A percentile compares a stretch with the other conserved stretches of the same genome.
Conservation (phyloP, 2,888 invertebrate genomes). For the Incurvaria masculella region DNA sequence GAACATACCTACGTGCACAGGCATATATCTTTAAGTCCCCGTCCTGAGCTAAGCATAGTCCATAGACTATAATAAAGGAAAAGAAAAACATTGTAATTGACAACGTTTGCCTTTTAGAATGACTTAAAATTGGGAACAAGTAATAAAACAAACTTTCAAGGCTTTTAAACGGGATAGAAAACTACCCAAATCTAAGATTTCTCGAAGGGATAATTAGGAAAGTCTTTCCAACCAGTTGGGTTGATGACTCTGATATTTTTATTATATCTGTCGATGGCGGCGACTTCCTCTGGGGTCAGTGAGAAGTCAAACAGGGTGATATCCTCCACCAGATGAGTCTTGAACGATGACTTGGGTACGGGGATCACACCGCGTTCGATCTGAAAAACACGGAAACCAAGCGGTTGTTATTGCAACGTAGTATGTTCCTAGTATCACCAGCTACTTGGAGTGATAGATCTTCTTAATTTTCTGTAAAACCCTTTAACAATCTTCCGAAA, state of each 20-base stretch:
- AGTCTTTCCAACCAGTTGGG: slow-evolving; percentile 10
- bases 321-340: slow-evolving; percentile 48
- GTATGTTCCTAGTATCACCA: too few relatives aligned
- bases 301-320: slow-evolving; percentile 58
- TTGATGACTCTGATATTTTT: slow-evolving; percentile 24
- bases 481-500: not conserved
- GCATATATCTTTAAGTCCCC: not conserved
- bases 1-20: too few relatives aligned
- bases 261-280: slow-evolving; percentile 45
- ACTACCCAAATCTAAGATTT: slow-evolving; percentile 2
- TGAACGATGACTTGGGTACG: slow-evolving; percentile 57
- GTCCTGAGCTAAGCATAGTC: not conserved
- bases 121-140: not conserved
- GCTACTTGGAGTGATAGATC: too few relatives aligned
- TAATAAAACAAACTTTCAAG: not conserved
- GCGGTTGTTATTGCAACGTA: too few relatives aligned
- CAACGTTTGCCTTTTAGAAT: not conserved
- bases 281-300: slow-evolving; percentile 46
- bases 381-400: slow-evolving; percentile 24
- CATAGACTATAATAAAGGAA: not conserved
- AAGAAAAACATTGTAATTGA: not conserved
- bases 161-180: not conserved
- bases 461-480: not conserved
- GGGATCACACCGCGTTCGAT: slow-evolving; percentile 51
- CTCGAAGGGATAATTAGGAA: slow-evolving; percentile 16